Conservation (phyloP, 2,888 invertebrate species). For the Cryptocephalus primarius region DNA sequence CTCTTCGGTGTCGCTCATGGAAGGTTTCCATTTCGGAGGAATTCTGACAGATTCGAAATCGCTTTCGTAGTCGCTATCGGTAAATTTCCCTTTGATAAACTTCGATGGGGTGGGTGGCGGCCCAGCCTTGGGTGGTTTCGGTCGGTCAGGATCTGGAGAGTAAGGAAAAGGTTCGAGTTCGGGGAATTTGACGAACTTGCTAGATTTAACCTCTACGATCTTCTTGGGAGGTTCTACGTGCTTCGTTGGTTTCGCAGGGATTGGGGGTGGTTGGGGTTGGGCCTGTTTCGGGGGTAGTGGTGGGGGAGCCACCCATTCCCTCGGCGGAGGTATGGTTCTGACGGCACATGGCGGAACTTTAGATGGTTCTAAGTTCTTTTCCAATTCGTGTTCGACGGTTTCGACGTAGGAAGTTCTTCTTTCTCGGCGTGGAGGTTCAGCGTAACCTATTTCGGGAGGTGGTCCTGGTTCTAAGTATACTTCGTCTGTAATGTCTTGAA, state of each 20-base stretch:
- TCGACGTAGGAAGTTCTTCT: conserved; percentile 46
- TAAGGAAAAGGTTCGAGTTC: conserved; percentile 42
- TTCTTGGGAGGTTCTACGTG: conserved; percentile 24
- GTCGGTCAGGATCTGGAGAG: conserved; percentile 38
- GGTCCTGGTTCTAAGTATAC: conserved; percentile 53
- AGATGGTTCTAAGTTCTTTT: conserved; percentile 42
- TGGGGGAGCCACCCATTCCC: conserved; percentile 31
- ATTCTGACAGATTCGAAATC: conserved; percentile 43
- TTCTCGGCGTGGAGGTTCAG: conserved; percentile 41
- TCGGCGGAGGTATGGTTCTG: conserved; percentile 42
- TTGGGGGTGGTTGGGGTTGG: conserved; percentile 35
- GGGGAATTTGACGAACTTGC: conserved; percentile 36
- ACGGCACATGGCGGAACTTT: conserved; percentile 45
- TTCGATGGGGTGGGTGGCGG: conserved; percentile 48
- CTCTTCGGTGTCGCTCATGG: conserved; percentile 54
- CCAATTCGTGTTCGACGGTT: conserved; percentile 45
- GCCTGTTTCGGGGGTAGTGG: conserved; percentile 36
- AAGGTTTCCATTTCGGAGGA: conserved; percentile 48
- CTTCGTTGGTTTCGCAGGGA: conserved; percentile 29
- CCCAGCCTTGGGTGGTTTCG: conserved; percentile 31
- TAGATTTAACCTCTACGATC: conserved; percentile 18
- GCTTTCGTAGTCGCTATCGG: conserved; percentile 59
- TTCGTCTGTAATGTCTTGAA: conserved; percentile 39
- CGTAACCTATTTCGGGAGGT: conserved; percentile 56
- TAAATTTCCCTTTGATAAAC: conserved; percentile 44